These are phyloP conservation scores for Spinus pinus DNA, from an alignment of 2,797 vertebrate genomes.

Conservation along the genomic window DNA sequence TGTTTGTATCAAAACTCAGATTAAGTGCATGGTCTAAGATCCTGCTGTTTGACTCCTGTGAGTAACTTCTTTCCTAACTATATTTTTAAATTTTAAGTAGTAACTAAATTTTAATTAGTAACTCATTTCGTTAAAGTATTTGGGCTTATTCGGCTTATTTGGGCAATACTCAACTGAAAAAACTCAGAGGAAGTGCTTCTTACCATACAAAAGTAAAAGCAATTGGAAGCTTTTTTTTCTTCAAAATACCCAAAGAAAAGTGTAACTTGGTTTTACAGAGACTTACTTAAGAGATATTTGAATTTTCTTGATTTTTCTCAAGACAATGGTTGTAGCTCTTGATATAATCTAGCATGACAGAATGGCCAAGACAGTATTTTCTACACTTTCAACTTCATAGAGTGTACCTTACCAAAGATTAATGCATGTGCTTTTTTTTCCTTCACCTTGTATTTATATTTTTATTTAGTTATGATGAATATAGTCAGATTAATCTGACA, in stretches of 20 bases:
- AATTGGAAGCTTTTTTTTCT: neutral
- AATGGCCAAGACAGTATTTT: neutral
- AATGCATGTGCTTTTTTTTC: neutral
- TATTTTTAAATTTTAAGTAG: neutral
- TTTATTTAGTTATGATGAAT: neutral
- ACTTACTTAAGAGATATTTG: neutral
- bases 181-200: neutral
- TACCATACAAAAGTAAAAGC: neutral
- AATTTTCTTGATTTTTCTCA: neutral
- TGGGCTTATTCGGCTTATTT: neutral
- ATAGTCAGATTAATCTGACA: neutral
- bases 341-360: neutral
- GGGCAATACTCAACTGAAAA: neutral
- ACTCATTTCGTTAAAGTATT: neutral
- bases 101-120: neutral
- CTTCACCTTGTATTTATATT: neutral
- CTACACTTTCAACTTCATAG: neutral
- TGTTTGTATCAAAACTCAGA: neutral
- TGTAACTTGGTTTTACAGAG: neutral
- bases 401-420: neutral
- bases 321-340: neutral
- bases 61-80: neutral
- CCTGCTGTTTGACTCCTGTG: neutral
- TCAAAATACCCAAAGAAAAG: neutral
- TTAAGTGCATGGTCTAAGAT: neutral